phyloP scores from a whole-genome alignment of 1,140 invertebrate species.

The Phenacoccus solenopsis region DNA sequence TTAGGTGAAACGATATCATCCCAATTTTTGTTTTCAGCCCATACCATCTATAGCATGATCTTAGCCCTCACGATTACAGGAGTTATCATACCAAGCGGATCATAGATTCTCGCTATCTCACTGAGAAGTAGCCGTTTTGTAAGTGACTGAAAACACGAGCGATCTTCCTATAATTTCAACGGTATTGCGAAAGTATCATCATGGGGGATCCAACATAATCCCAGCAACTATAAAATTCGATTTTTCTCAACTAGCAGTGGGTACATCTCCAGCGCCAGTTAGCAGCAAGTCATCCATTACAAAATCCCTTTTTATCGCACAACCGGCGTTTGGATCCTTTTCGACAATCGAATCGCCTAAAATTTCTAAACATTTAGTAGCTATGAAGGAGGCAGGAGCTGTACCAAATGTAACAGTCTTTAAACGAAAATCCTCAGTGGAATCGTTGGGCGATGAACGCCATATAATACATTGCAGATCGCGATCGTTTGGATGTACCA shows the following conservation, averaged over 20 bases:
- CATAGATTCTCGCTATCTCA: not conserved
- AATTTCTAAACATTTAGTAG: slow-evolving; percentile 28
- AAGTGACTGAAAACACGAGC: not conserved
- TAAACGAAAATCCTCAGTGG: slow-evolving; percentile 28
- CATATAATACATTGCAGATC: slow-evolving; percentile 32
- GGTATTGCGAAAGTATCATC: not conserved
- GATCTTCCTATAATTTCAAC: not conserved
- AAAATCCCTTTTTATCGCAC: not conserved
- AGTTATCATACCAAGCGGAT: not conserved
- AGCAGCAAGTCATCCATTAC: slow-evolving; percentile 14
- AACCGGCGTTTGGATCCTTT: not conserved
- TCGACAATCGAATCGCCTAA: not conserved
- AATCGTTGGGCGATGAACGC: slow-evolving; percentile 24
- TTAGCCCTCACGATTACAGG: not conserved
- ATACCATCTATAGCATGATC: not conserved
- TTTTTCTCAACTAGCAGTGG: not conserved
- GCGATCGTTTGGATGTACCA: slow-evolving; percentile 20
- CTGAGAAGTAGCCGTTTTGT: not conserved
- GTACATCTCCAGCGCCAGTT: not conserved
- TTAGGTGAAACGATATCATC: not conserved
- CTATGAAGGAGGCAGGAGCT: slow-evolving; percentile 29
- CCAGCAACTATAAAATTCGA: not conserved
- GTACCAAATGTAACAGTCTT: slow-evolving; percentile 31
- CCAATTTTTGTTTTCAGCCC: not conserved
- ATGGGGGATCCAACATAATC: not conserved